Evolutionary conservation across 2,888 invertebrate species (phyloP).

Genomic region (Prosopocoilus inquinatus): DNA sequence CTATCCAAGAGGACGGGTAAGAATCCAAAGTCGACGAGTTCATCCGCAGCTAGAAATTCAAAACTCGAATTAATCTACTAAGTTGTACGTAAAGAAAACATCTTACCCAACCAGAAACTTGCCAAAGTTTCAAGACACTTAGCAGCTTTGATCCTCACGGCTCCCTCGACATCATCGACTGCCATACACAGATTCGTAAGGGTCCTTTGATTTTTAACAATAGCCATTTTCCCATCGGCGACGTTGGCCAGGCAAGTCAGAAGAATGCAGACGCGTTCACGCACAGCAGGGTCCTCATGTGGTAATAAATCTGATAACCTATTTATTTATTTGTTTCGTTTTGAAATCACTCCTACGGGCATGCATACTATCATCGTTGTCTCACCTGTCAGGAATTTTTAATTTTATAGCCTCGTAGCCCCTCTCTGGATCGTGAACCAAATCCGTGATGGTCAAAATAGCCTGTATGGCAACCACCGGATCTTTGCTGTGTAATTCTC

Average conservation of each 20-base stretch:
- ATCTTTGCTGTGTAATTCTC: slow-evolving; percentile 47
- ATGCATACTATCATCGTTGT: background rate
- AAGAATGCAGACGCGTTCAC: slow-evolving; percentile 47
- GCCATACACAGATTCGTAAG: slow-evolving; percentile 41
- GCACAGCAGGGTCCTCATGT: slow-evolving; percentile 41
- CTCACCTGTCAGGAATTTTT: slow-evolving; percentile 47
- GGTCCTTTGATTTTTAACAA: slow-evolving; percentile 42
- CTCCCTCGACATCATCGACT: slow-evolving; percentile 41
- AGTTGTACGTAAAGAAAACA: slow-evolving; percentile 2
- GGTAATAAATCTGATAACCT: slow-evolving; percentile 45
- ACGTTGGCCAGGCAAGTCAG: slow-evolving; percentile 45
- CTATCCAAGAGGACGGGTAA: slow-evolving; percentile 41
- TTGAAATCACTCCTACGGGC: background rate
- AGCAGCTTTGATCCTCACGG: slow-evolving; percentile 47
- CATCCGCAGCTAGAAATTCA: slow-evolving; percentile 44
- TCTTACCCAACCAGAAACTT: slow-evolving; percentile 41
- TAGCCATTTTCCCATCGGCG: slow-evolving; percentile 45
- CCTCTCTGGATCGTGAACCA: slow-evolving; percentile 51
- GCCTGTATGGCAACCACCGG: slow-evolving; percentile 43
- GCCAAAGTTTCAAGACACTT: slow-evolving; percentile 46
- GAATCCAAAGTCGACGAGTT: slow-evolving; percentile 44
- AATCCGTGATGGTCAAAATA: slow-evolving; percentile 49
- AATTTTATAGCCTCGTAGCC: slow-evolving; percentile 48
- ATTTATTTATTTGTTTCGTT: background rate
- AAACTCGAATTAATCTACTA: background rate